Evolutionary conservation across 2,113 vertebrate genomes (phyloP), one percentile per base, ranked within the genome.

Genomic region (Clarias batrachus): DNA sequence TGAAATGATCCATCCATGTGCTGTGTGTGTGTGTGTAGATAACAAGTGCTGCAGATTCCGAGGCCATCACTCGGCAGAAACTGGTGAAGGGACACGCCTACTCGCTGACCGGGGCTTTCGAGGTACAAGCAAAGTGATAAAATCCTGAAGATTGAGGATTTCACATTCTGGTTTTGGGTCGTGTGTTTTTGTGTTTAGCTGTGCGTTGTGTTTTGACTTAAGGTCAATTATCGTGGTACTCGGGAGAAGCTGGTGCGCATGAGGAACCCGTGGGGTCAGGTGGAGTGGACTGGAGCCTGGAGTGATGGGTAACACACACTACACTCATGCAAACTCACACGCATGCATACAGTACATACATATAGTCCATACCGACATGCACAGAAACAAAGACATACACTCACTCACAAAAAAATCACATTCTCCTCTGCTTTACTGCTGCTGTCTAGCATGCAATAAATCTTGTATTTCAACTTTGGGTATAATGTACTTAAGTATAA

Each of bases 31-130:
- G 71, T 80, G 63, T 62, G 65, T 82, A 99, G 97, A 98, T 99
- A 93, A 97, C 97, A 60, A 98, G 96, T 2, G 96, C 96, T 0
- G 93, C 96, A 0, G 97, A 99, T 90, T 97, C 97, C 0, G 98
- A 99, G 91, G 97, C 97, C 0, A 89, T 99, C 74, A 99, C 97
- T 0, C 93, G 93, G 9, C 97, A 99, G 95, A 98, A 99, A 94
- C 92, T 99, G 93, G 98, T 99, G 90, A 99, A 99, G 90, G 98
- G 98, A 2, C 98, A 99, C 0, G 97, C 97, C 0, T 99, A 99
- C 93, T 99, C 98, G 0, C 94, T 99, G 89, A 99, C 98, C 0
- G 97, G 97, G 0, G 97, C 96, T 0, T 94, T 95, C 73, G 96
- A 97, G 97, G 97, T 99, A 86, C 66, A 52, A 48, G n/a, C 30